Evolutionary conservation across 2,888 invertebrate genomes (phyloP), one percentile per base, ranked within the genome.

Genomic region (Cartodere bifasciata): DNA sequence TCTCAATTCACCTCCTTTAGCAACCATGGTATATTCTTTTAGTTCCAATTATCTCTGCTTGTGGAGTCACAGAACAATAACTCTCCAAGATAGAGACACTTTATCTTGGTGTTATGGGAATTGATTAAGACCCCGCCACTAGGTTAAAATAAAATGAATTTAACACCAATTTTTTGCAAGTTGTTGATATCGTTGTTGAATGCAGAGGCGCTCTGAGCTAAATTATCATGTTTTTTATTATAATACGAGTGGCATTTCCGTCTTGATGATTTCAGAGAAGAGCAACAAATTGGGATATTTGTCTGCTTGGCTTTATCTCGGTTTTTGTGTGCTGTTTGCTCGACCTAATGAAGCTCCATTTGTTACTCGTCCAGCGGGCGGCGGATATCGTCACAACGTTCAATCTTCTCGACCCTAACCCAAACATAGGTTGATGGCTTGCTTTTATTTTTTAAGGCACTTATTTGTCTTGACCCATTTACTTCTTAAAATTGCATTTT

Each of bases 91-190:
- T 56, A 29, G 52, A 47, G 52, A 49, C 47, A 47, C 50, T 52
- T 52, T 53, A 53, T 56, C 56, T 56, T 53, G 52, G 48, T 53
- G 50, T 53, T 54, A 54, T 53, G 53, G 53, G 55, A 54, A 57
- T 57, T 58, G 58, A 58, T 58, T 58, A 56, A 55, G 52, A 50
- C n/a, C n/a, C n/a, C n/a, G n/a, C 50, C 49, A 43, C 45, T 46
- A 45, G 53, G 54, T 56, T 50, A 50, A 53, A n/a, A n/a, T n/a
- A n/a, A 53, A 55, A 55, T 55, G 56, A 56, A 56, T 57, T 57
- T 57, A 55, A 55, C 57, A 55, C 57, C 56, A 53, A 56, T 55
- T 56, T 53, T 52, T 45, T 49, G 46, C 52, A 54, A 52, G 53
- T 51, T 54, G 51, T 52, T 52, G 28, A 51, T 46, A 52, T 55